Evolutionary conservation across 2,888 invertebrate genomes (phyloP).

Genomic region (Allophyes oxyacanthae): DNA sequence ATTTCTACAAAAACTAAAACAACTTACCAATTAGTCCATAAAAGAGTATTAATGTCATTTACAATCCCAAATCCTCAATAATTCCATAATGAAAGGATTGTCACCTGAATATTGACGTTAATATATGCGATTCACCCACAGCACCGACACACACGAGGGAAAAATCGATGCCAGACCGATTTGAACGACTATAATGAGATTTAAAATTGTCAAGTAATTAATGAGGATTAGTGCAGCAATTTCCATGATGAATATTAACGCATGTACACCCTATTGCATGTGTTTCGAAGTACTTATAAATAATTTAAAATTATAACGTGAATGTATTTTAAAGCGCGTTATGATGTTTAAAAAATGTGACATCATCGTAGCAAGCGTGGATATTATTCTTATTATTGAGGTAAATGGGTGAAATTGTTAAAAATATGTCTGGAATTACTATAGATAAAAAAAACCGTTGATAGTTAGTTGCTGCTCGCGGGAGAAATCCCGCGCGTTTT

Average conservation of each 20-base stretch:
- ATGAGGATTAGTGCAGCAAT: constrained; percentile 79
- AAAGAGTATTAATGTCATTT: constrained; percentile 32
- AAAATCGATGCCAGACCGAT: constrained; percentile 85
- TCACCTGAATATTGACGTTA: constrained; percentile 76
- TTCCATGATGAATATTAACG: constrained; percentile 62
- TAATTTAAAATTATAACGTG: constrained; percentile 26
- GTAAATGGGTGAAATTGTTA: no score
- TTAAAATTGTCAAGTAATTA: constrained; percentile 84
- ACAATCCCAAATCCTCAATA: constrained; percentile 36
- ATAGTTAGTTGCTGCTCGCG: no score
- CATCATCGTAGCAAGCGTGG: no score
- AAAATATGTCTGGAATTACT: no score
- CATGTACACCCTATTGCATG: constrained; percentile 25
- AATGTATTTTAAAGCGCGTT: background rate
- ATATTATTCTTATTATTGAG: no score
- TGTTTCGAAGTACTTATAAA: constrained; percentile 12
- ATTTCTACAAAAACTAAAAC: no score
- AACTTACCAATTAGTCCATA: constrained; percentile 6
- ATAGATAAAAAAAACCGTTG: no score
- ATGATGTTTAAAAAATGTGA: no score
- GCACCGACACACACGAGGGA: constrained; percentile 62
- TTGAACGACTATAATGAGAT: constrained; percentile 84
- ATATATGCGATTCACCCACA: constrained; percentile 78
- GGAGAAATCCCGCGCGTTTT: no score
- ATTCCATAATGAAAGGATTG: constrained; percentile 60